Evolutionary conservation across 2,888 invertebrate genomes (phyloP), one percentile per base, ranked within the genome.

Genomic region (Drosophila fulvimacula): DNA sequence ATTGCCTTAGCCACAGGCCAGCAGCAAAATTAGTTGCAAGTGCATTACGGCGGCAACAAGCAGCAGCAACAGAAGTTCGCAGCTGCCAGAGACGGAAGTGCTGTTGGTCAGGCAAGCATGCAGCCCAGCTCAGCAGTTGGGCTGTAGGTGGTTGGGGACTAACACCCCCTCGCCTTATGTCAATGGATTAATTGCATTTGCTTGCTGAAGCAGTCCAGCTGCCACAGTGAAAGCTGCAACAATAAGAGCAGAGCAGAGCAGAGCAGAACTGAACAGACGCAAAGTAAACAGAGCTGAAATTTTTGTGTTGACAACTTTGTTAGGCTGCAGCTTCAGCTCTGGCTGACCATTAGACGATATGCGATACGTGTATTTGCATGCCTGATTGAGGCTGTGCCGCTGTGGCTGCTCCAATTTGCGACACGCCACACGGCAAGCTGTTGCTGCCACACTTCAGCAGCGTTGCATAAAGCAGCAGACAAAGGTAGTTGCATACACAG

Each of bases 371-470:
- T 65, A 69, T 34, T 73, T 78, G 78, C 69, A 78, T 76, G 73
- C 61, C 65, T 78, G 72, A 84, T 84, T 74, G 84, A 71, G 61
- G 52, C 48, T 53, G 57, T 53, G 57, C 19, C 15, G 49, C 27
- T 57, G 53, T 24, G 42, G 61, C 55, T 72, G 75, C 64, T 65
- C 69, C 75, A 73, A 66, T 78, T 81, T 63, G 66, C 49, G 64
- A 59, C 78, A 77, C 64, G 73, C 51, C 61, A 68, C 39, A 62
- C 38, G 52, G 39, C 58, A 38, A 56, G 58, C 56, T 64, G 65
- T 59, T 64, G 80, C 69, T 67, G 80, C 82, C 67, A 79, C 82
- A 79, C 86, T 77, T 56, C 69, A 85, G 82, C 59, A 27, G 62
- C 62, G 74, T 80, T 88, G 81, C 77, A 85, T 69, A 88, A 82